Evolutionary conservation across 2,888 invertebrate species (phyloP), one percentile per base, ranked within the genome.

Genomic region (Drosophila barbarae): DNA sequence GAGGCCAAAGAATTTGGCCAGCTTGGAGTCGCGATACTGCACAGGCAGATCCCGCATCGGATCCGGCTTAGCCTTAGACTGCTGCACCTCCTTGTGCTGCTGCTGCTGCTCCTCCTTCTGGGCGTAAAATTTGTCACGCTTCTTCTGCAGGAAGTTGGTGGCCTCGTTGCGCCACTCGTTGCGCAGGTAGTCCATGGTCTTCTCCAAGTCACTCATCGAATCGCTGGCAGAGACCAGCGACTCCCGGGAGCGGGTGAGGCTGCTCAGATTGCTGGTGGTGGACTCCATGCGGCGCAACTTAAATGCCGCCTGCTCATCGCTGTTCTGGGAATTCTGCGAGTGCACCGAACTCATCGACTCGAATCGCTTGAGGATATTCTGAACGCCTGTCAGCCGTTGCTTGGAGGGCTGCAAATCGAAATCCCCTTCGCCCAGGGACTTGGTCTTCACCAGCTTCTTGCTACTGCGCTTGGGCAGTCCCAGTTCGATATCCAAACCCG

Each of bases 91-190:
- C 42, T 78, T 65, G 12, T 69, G 59, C n/a, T 79, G 38, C 36
- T 79, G 38, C 36, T 77, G 21, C 21, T 77, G 3, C 23, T 3
- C 80, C 7, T 77, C 78, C 15, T 85, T 85, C 18, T 82, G 59
- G 0, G 86, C 77, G 68, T 84, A 87, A 54, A 88, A 89, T 10
- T 79, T 84, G 5, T 85, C 78, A 1, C 89, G 85, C 69, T 89
- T 89, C 64, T 86, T 88, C 69, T 89, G 88, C 44, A 89, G 64
- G 36, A 89, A 89, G 57, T 87, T 87, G 0, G 88, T 87, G 0
- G 89, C 89, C 64, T 89, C 89, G 44, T 73, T 87, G 10, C 79
- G 87, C 89, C 89, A 89, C 57, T 88, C 89, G 5, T 84, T 77
- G 54, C 87, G 87, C 32, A 89, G 69, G 68, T 88, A 88, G 34